Evolutionary conservation across 2,797 vertebrate genomes (phyloP).

Genomic region (Potorous gilbertii): DNA sequence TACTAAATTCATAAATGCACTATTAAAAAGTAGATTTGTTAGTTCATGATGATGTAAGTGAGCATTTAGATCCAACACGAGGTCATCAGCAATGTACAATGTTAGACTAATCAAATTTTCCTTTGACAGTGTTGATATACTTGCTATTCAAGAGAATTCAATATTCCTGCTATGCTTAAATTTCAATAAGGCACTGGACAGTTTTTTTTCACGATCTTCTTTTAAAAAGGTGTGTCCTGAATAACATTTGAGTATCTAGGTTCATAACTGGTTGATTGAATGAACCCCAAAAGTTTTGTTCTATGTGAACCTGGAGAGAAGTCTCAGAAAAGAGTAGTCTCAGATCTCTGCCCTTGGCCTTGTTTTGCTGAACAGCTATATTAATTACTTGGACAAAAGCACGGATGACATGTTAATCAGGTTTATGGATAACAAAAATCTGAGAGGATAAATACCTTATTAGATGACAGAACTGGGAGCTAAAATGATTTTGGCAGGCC

Average conservation of each 20-base stretch:
- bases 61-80: neutral
- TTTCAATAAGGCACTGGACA: too few relatives aligned
- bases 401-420: neutral
- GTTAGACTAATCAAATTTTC: too few relatives aligned
- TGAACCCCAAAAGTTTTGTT: neutral
- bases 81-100: neutral
- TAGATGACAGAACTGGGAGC: neutral
- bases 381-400: neutral
- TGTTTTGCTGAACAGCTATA: neutral
- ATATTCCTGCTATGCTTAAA: too few relatives aligned
- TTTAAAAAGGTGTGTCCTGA: neutral
- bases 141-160: too few relatives aligned
- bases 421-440: neutral
- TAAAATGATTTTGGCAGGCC: neutral
- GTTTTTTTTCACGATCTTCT: too few relatives aligned
- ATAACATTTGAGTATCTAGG: neutral
- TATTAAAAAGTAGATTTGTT: neutral
- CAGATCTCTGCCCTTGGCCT: neutral
- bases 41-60: neutral
- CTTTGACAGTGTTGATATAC: too few relatives aligned
- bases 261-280: neutral
- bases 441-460: neutral
- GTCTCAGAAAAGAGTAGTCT: neutral
- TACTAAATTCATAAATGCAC: neutral
- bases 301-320: neutral